These are phyloP conservation scores for Oeneis ivallda DNA, from an alignment of 2,888 invertebrate species.

Conservation along the genomic window DNA sequence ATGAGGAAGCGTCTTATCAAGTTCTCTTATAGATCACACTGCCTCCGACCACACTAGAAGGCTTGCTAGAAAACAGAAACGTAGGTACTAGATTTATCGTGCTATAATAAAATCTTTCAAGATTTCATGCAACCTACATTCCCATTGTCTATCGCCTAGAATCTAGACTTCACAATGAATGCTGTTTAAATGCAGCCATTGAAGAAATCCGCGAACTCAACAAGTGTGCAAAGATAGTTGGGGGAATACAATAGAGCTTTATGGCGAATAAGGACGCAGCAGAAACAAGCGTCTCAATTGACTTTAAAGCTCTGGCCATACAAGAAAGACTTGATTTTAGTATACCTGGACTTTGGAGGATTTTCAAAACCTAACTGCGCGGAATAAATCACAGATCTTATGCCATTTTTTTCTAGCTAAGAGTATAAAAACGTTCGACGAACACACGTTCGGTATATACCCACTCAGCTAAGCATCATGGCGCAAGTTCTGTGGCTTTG, in stretches of 20 bases:
- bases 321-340: not conserved
- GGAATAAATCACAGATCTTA: no score
- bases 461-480: not conserved
- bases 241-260: slow-evolving; percentile 25
- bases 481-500: slow-evolving; percentile 3
- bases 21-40: no score
- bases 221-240: slow-evolving; percentile 24
- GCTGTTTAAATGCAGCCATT: slow-evolving; percentile 7
- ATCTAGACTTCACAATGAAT: slow-evolving; percentile 13
- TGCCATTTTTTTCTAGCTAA: no score
- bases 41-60: no score
- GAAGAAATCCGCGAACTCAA: slow-evolving; percentile 30
- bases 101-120: slow-evolving; percentile 2
- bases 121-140: slow-evolving; percentile 19
- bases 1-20: no score
- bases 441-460: not conserved
- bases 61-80: not conserved
- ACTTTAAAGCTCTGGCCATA: slow-evolving; percentile 3
- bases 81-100: not conserved
- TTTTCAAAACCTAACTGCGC: no score
- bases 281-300: slow-evolving; percentile 25
- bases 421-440: not conserved
- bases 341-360: no score
- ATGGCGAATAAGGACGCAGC: slow-evolving; percentile 36
- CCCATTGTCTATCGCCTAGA: slow-evolving; percentile 10